These are phyloP conservation scores for Indicator indicator DNA, from an alignment of 2,113 vertebrate species.

Conservation along the genomic window DNA sequence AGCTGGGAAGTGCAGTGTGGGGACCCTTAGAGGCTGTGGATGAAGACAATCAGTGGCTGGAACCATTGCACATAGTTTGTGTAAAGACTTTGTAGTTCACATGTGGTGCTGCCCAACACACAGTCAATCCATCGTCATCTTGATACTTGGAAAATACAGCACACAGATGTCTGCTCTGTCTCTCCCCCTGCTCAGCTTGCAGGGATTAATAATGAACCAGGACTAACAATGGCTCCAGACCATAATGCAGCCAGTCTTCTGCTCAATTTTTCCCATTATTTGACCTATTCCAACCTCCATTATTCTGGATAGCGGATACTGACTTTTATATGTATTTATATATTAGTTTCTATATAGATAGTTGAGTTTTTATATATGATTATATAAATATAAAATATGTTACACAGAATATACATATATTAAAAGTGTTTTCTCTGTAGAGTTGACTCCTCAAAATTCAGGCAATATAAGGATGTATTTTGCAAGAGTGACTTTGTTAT, in stretches of 20 bases:
- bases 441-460: not conserved
- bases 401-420: not conserved
- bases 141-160: not conserved
- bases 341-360: not conserved
- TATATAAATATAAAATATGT: not conserved
- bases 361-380: too few relatives aligned
- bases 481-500: not conserved
- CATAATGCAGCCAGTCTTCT: not conserved
- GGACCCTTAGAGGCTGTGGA: not conserved
- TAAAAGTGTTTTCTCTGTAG: not conserved
- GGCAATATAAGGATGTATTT: not conserved
- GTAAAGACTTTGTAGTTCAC: not conserved
- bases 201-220: not conserved
- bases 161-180: not conserved
- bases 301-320: not conserved
- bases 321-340: not conserved
- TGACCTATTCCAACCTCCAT: not conserved
- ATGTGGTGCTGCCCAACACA: not conserved
- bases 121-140: not conserved
- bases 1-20: accelerated
- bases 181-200: not conserved
- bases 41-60: not conserved
- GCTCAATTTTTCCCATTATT: not conserved
- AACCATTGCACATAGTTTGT: not conserved
- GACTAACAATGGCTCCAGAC: not conserved